phyloP scores from a whole-genome alignment of 2,888 invertebrate species.

The Litoditis marina region DNA sequence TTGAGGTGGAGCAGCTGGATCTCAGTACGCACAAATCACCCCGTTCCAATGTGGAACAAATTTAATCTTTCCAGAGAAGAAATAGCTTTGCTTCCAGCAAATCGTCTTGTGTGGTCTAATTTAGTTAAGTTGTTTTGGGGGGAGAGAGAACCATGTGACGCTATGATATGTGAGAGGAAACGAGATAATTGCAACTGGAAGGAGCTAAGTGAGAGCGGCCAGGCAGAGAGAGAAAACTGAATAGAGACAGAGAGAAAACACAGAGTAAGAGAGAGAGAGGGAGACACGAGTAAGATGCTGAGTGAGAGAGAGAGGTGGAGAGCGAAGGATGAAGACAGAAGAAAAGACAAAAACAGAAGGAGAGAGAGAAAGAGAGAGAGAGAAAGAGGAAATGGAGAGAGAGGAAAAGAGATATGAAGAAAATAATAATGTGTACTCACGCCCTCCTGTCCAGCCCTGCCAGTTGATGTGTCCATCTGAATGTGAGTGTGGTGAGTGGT shows the following conservation, averaged over 20 bases:
- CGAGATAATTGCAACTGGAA: slow-evolving; percentile 20
- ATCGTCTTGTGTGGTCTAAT: background rate
- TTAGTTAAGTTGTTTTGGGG: slow-evolving; percentile 3
- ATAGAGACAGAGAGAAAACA: too few species aligned
- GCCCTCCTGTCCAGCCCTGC: too few species aligned
- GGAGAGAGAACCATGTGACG: slow-evolving; percentile 11
- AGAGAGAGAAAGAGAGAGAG: background rate
- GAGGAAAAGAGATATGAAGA: background rate
- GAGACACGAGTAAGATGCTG: background rate
- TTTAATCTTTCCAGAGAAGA: too few species aligned
- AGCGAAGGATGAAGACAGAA: slow-evolving; percentile 6
- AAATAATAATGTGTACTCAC: too few species aligned
- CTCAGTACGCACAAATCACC: too few species aligned
- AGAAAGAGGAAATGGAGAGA: too few species aligned
- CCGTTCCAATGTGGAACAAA: too few species aligned
- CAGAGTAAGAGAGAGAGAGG: background rate
- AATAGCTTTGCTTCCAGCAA: too few species aligned
- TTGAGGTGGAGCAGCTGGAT: too few species aligned
- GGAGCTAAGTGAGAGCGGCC: too few species aligned
- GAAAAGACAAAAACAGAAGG: too few species aligned
- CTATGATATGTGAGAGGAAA: slow-evolving; percentile 18
- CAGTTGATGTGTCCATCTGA: slow-evolving; percentile 79
- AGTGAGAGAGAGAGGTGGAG: background rate
- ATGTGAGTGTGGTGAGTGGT: slow-evolving; percentile 83
- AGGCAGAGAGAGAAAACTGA: too few species aligned